Evolutionary conservation across 2,113 vertebrate genomes (phyloP), one percentile per base, ranked within the genome.

Genomic region (Chiloscyllium plagiosum): DNA sequence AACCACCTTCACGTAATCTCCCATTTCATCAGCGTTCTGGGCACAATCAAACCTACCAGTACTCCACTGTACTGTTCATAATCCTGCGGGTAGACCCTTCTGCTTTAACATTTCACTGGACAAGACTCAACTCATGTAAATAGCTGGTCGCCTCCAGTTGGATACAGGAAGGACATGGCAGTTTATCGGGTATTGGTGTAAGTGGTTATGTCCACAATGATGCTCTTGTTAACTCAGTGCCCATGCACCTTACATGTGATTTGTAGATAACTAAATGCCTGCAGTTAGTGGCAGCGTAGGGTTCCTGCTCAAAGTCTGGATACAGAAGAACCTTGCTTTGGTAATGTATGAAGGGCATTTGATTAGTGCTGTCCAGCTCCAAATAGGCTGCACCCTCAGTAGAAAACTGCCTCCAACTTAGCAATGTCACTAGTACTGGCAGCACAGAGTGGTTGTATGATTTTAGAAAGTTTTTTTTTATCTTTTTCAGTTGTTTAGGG

Each of bases 21-120:
- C 70, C 93, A 95, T 95, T 70, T 72, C 93, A 95, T 61, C 93
- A 72, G 93, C 68, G n/a, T 68, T n/a, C 89, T 66, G 61, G 89
- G 89, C n/a, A 33, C 87, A 90, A 65, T 90, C 87, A 33, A 33
- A 42, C 65, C 92, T 37, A 65, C 92, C 37, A 94, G 87, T 61
- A 66, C 89, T 37, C 61, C 6, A 65, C 61, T 66, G 80, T 83
- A 61, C 56, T 93, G 61, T 68, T 93, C 66, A 93, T 42, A 66
- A 68, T 93, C 61, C 89, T 93, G 66, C 93, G 13, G 93, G 42
- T 24, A 50, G 68, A 95, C 22, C 66, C 26, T 87, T 37, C 76
- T 26, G 52, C 65, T 87, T 95, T 72, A 72, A 95, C 93, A 96
- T 96, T 97, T 33, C 72, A 66, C 52, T 94, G 65, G 96, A 95